These are phyloP conservation scores for Morinoia aosen DNA, from an alignment of 2,888 invertebrate genomes.

Conservation along the genomic window DNA sequence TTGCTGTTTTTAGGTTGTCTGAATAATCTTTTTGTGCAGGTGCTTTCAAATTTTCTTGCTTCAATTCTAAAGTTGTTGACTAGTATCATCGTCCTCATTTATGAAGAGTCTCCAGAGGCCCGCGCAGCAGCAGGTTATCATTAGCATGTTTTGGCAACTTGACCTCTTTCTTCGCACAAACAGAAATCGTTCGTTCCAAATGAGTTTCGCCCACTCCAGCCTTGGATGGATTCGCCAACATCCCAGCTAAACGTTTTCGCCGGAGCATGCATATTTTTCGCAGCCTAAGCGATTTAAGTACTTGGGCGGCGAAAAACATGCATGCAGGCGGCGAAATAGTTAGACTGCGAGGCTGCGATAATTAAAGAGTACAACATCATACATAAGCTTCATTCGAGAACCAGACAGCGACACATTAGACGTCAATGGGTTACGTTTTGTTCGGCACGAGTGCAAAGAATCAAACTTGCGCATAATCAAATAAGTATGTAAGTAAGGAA, in stretches of 20 bases:
- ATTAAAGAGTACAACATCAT: neutral
- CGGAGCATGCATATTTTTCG: no score
- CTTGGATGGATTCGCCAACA: neutral
- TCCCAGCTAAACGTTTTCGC: neutral
- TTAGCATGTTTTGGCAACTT: neutral
- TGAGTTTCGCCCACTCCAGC: neutral
- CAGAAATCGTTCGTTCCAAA: neutral
- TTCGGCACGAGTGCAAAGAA: neutral
- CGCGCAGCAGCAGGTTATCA: neutral
- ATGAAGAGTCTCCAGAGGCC: neutral
- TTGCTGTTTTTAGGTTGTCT: neutral
- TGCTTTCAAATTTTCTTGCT: neutral
- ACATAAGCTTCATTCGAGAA: no score
- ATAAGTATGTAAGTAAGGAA: no score
- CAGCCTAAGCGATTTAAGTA: no score
- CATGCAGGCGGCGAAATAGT: no score
- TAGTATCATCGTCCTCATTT: neutral
- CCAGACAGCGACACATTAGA: no score
- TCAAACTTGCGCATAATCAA: neutral
- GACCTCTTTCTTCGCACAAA: neutral
- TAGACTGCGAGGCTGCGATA: neutral
- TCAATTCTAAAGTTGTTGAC: neutral
- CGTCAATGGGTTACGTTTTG: neutral
- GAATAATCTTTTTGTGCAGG: neutral
- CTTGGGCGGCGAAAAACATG: no score